Percentiles rank a stretch among this genome's conserved stretches.
Evolutionary conservation across 2,113 vertebrate genomes (phyloP).

Genomic region (Gallinago paraguaiae): DNA sequence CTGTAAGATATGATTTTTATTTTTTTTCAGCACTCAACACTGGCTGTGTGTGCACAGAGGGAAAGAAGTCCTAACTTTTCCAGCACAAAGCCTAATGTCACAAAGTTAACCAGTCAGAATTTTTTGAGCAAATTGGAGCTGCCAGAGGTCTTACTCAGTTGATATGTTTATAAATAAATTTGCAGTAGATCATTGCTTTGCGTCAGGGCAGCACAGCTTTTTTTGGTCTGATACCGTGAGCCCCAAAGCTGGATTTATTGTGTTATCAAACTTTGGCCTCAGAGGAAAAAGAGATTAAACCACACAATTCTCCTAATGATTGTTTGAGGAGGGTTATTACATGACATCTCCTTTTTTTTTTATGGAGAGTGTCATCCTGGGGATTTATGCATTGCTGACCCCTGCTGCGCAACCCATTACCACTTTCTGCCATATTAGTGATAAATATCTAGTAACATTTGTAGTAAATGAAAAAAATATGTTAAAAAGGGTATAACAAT

Average conservation of each 20-base stretch:
- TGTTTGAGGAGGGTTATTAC: slow-evolving; percentile 12
- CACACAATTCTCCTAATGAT: neutral
- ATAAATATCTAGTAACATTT: slow-evolving; percentile 8
- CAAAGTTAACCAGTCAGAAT: neutral
- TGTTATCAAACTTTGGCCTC: neutral
- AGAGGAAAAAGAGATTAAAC: neutral
- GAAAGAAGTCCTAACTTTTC: neutral
- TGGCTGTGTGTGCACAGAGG: neutral
- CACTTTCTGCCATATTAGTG: neutral
- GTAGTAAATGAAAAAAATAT: neutral
- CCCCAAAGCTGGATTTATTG: neutral
- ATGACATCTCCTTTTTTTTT: neutral
- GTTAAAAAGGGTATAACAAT: neutral
- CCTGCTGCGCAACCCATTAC: neutral
- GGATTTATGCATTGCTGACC: slow-evolving; percentile 14
- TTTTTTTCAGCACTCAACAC: neutral
- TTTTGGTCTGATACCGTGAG: neutral
- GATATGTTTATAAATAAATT: neutral
- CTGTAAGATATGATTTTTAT: neutral
- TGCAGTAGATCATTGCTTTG: neutral
- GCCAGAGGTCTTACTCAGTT: neutral
- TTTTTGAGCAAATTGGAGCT: neutral
- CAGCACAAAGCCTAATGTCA: neutral
- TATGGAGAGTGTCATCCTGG: neutral
- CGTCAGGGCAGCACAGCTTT: neutral